These are phyloP conservation scores for Pomacea canaliculata DNA, from an alignment of 2,888 invertebrate genomes.

Conservation along the genomic window DNA sequence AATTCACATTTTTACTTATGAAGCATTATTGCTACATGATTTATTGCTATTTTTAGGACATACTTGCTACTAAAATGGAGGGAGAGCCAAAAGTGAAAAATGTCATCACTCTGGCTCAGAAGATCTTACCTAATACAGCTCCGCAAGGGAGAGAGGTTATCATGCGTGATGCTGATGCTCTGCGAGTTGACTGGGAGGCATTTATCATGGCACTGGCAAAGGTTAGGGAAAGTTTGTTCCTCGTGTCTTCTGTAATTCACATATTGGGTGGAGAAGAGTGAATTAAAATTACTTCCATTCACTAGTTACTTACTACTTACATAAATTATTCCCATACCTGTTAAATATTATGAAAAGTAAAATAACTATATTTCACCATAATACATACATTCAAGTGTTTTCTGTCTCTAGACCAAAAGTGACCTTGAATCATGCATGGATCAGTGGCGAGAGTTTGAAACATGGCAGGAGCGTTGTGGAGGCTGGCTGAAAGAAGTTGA, in stretches of 20 bases:
- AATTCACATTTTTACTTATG: no score
- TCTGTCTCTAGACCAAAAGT: conserved; percentile 49
- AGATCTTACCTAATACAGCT: conserved; percentile 75
- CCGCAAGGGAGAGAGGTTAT: conserved; percentile 63
- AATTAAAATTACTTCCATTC: no score
- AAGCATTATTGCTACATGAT: no score
- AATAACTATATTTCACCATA: no score
- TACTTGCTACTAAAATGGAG: conserved; percentile 80
- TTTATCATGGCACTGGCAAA: conserved; percentile 60
- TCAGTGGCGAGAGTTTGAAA: conserved; percentile 93
- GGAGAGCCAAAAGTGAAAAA: conserved; percentile 87
- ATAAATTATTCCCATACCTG: no score
- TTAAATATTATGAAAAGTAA: no score
- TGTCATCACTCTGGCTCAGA: conserved; percentile 86
- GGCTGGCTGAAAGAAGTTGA: conserved; percentile 91
- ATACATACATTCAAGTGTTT: background rate
- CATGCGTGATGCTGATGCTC: conserved; percentile 58
- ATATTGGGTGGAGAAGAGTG: no score
- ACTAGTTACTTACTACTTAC: no score
- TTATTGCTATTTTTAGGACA: conserved; percentile 71
- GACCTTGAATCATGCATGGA: conserved; percentile 84
- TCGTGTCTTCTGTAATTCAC: background rate
- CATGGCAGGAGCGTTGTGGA: conserved; percentile 85
- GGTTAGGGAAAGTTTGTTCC: conserved; percentile 42
- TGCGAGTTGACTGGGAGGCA: conserved; percentile 63